Base-by-base conservation (phyloP, 2,888 invertebrate genomes). In the Scrobipalpa costella region DNA sequence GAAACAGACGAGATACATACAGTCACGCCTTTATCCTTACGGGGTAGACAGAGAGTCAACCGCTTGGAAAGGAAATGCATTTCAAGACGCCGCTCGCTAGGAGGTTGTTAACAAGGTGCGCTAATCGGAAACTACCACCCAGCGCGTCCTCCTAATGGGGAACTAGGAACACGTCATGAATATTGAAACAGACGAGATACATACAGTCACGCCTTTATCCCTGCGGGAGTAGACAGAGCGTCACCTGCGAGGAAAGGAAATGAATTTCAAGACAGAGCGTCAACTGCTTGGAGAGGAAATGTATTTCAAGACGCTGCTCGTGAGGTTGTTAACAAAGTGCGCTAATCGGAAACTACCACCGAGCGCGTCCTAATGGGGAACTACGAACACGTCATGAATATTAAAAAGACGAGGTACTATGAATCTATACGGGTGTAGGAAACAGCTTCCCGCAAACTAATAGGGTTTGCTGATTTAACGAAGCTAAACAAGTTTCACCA, bases 341-440 rank as follows among this genome's bases (percentile, higher is more conserved):
- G 81, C 81, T 86, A 87, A 88, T 86, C 85, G 77, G 78, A 84
- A 85, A 86, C 84, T 84, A 85, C 83, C 87, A 76, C 80, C 78
- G 74, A 83, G 77, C 81, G 85, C 83, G 86, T 86, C 84, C 80
- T 85, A 86, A 87, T 86, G 81, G 82, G 79, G 81, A 78, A 78
- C 78, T 76, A 49, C 71, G 74, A 73, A 75, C 78, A 75, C 76
- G 80, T 86, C 85, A 86, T 90, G 89, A 90, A 90, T 90, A 88
- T 86, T 80, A 80, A 88, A 76, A 74, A 73, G 68, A 27, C 27
- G 27, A 27, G 59, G n/a, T n/a, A n/a, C n/a, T n/a, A n/a, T n/a
- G n/a, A n/a, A n/a, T n/a, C n/a, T n/a, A n/a, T n/a, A n/a, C n/a
- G n/a, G n/a, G n/a, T n/a, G n/a, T n/a, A n/a, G n/a, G n/a, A n/a